Base-by-base conservation (phyloP, 2,113 vertebrate species). In the Azemiops feae region DNA sequence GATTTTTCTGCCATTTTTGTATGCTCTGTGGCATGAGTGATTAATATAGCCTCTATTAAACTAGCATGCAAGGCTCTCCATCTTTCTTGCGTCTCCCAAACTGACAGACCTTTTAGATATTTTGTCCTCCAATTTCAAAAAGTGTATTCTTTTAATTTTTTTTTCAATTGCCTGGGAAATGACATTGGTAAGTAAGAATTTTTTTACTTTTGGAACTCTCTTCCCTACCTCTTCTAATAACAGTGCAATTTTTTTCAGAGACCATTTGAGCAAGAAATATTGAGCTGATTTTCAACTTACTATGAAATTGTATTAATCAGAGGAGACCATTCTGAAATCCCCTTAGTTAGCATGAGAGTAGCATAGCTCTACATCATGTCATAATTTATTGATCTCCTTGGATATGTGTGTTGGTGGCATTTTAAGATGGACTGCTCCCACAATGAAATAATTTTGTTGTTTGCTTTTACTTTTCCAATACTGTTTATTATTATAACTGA, bases 41-140 rank as follows among this genome's bases (percentile, higher is more conserved):
- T 98, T 98, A 97, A 98, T 97, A 96, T 96, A 97, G 96, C 94
- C 96, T 95, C 97, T 97, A 97, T 97, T 98, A 98, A 97, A 96
- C 96, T 95, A 93, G 92, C 94, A 95, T 96, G 97, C 97, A 96
- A 27, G 54, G 87, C 91, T 97, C 87, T 86, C 5, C 91, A 92
- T 96, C 96, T 89, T 91, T 96, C 47, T 93, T 95, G 60, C 93
- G 91, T 96, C 94, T 92, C 91, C 96, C 74, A 94, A 74, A 87
- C 86, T 95, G 92, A 92, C 92, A 90, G 55, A 60, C 85, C 69
- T 90, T 95, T 95, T 55, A 94, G 20, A 95, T 85, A 96, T 52
- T 92, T 91, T 94, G 89, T 94, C 52, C 81, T 91, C 94, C 86
- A 95, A 92, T 94, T 97, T 96, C 97, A 95, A 96, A 97, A 89